phyloP scores from a whole-genome alignment of 1,140 invertebrate genomes.

The Latrodectus geometricus region DNA sequence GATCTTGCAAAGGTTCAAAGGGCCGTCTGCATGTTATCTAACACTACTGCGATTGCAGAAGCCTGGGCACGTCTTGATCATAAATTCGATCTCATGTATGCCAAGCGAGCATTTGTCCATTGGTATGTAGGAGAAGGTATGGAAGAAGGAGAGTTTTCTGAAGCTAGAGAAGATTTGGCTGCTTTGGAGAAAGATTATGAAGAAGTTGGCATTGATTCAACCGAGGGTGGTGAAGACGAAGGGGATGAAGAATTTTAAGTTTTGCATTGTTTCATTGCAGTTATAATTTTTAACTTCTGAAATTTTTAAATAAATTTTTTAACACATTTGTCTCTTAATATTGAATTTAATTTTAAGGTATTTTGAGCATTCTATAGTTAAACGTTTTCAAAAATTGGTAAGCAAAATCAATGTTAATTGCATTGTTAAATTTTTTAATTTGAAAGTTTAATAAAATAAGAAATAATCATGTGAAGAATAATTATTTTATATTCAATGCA shows the following conservation, averaged over 20 bases:
- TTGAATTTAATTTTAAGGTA: too few species aligned
- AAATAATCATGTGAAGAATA: too few species aligned
- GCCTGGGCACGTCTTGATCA: constrained; percentile 75
- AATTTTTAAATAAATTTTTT: too few species aligned
- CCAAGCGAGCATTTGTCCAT: constrained; percentile 72
- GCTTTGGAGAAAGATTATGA: constrained; percentile 77
- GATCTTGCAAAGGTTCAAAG: constrained; percentile 87
- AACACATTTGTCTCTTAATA: too few species aligned
- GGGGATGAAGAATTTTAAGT: constrained; percentile 62
- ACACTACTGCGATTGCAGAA: constrained; percentile 81
- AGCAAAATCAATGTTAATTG: too few species aligned
- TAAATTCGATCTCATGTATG: constrained; percentile 76
- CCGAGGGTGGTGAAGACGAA: constrained; percentile 71
- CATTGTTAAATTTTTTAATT: too few species aligned
- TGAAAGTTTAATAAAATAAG: too few species aligned
- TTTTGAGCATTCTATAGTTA: too few species aligned
- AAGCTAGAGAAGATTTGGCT: constrained; percentile 78
- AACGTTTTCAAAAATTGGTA: too few species aligned
- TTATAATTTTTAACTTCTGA: background rate
- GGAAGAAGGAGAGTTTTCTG: constrained; percentile 67
- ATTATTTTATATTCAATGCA: too few species aligned
- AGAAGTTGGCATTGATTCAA: constrained; percentile 76
- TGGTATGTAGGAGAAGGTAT: constrained; percentile 69
- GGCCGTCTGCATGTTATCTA: constrained; percentile 83
- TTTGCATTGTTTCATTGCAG: background rate